phyloP scores from a whole-genome alignment of 2,888 invertebrate species.

The Melolontha melolontha region DNA sequence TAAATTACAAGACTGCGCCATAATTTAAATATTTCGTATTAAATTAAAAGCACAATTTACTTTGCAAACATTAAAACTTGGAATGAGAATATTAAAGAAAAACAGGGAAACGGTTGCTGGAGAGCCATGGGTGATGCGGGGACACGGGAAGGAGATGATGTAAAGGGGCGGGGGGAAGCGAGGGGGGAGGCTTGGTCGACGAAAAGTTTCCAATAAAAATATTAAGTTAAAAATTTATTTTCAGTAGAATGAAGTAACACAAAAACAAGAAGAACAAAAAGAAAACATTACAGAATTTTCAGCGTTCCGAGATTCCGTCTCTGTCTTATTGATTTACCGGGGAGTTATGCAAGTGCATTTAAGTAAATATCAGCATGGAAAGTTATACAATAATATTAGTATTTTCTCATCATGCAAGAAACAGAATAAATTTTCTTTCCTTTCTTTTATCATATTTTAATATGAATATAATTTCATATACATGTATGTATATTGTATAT shows the following conservation, averaged over 20 bases:
- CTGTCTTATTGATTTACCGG: constrained; percentile 35
- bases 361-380: constrained; percentile 40
- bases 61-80: constrained; percentile 52
- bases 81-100: constrained; percentile 46
- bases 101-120: constrained; percentile 33
- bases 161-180: neutral
- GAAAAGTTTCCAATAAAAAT: constrained; percentile 43
- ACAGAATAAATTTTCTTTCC: constrained; percentile 23
- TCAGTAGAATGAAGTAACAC: constrained; percentile 29
- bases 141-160: neutral
- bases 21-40: constrained; percentile 49
- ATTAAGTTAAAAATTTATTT: constrained; percentile 43
- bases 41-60: constrained; percentile 53
- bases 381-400: constrained; percentile 38
- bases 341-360: constrained; percentile 37
- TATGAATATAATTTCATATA: constrained; percentile 27
- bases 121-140: neutral
- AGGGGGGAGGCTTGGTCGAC: constrained; percentile 12
- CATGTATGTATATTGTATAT: too few relatives aligned
- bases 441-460: constrained; percentile 19
- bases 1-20: constrained; percentile 39
- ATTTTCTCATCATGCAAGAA: neutral
- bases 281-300: constrained; percentile 25
- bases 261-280: constrained; percentile 30
- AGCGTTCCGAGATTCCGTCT: constrained; percentile 13